phyloP scores from a whole-genome alignment of 2,113 vertebrate species.

The Gallinago media region DNA sequence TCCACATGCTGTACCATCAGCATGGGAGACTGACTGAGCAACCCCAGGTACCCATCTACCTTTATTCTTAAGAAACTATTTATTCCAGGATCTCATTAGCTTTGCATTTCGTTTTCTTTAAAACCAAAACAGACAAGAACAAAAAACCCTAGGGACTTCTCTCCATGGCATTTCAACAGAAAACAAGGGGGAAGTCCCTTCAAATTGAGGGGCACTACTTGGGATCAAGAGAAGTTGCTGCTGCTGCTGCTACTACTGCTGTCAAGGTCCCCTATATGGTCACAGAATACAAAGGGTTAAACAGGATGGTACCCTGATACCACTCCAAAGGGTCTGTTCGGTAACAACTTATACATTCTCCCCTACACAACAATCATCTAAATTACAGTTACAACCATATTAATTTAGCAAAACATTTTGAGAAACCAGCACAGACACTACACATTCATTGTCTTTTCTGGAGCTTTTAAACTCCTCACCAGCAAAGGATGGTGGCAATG shows the following conservation, averaged over 20 bases:
- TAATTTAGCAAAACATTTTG: slow-evolving; percentile 65
- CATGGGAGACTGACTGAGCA: not conserved
- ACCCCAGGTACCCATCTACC: not conserved
- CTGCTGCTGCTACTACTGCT: slow-evolving; percentile 34
- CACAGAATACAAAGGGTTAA: slow-evolving; percentile 31
- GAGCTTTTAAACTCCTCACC: slow-evolving; percentile 60
- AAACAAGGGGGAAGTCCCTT: slow-evolving; percentile 3
- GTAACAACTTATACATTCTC: slow-evolving; percentile 56
- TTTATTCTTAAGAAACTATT: slow-evolving; percentile 3
- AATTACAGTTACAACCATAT: slow-evolving; percentile 69
- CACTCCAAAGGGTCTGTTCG: slow-evolving; percentile 53
- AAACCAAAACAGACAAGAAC: not conserved
- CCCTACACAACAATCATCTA: slow-evolving; percentile 66
- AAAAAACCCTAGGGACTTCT: slow-evolving; percentile 17
- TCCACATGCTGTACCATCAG: not conserved
- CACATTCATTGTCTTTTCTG: slow-evolving; percentile 82
- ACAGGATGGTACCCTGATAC: slow-evolving; percentile 30
- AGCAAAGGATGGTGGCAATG: slow-evolving; percentile 47
- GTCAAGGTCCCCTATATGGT: slow-evolving; percentile 36
- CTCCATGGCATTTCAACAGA: slow-evolving; percentile 52
- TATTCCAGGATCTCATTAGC: slow-evolving; percentile 8
- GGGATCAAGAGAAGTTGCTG: slow-evolving; percentile 32
- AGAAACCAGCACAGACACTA: slow-evolving; percentile 74
- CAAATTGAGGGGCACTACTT: not conserved
- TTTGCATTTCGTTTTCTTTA: slow-evolving; percentile 15